These are phyloP conservation scores for Melinaea menophilus DNA, from an alignment of 2,888 invertebrate species.

Conservation along the genomic window DNA sequence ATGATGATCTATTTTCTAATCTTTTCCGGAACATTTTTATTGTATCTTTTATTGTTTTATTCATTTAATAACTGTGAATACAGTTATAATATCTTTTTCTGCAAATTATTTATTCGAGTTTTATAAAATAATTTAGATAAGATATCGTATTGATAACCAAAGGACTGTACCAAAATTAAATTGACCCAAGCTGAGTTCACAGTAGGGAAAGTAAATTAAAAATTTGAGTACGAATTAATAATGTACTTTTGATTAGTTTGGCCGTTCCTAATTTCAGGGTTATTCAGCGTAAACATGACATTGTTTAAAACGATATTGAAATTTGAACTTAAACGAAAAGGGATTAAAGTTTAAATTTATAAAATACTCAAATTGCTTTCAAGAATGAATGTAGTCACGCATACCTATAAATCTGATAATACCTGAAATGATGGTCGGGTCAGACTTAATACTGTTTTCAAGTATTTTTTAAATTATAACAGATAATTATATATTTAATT, in stretches of 20 bases:
- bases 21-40: too few relatives aligned
- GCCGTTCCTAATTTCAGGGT: constrained; percentile 64
- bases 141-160: background rate
- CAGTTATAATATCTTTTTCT: too few relatives aligned
- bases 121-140: too few relatives aligned
- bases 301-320: constrained; percentile 42
- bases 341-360: constrained; percentile 47
- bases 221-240: constrained; percentile 50
- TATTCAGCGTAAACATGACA: constrained; percentile 66
- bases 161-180: constrained; percentile 6
- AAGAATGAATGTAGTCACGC: constrained; percentile 66
- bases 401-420: constrained; percentile 66
- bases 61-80: too few relatives aligned
- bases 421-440: constrained; percentile 52
- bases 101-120: too few relatives aligned
- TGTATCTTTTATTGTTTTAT: too few relatives aligned
- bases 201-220: constrained; percentile 24
- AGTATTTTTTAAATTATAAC: background rate
- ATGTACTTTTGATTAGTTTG: constrained; percentile 60
- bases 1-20: too few relatives aligned
- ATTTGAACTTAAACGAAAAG: constrained; percentile 44
- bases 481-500: background rate
- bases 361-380: constrained; percentile 65
- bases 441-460: constrained; percentile 12
- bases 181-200: constrained; percentile 11